Base-by-base conservation (phyloP, 2,113 vertebrate genomes). In the Electrona antarctica region DNA sequence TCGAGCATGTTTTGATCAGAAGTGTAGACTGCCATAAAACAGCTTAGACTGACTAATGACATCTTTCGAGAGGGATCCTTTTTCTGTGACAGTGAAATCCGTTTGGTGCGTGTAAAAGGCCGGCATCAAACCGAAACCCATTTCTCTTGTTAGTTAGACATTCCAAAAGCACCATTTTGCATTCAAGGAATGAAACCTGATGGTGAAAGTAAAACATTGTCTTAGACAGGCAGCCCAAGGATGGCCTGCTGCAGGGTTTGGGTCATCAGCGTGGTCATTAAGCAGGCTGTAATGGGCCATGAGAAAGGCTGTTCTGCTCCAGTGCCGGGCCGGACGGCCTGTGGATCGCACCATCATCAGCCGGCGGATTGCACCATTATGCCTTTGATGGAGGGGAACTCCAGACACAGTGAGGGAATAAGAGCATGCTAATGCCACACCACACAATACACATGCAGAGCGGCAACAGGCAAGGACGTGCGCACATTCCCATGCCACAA, bases 211-310 rank as follows among this genome's bases (percentile, higher is more conserved):
- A 56, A 82, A 73, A 80, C 80, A 82, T 84, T 88, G 58, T 88
- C 89, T 89, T 85, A 79, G 87, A 82, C 80, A 74, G 86, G 78
- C 69, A 78, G 57, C 64, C 61, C 69, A 69, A 81, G 75, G 78
- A 85, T 80, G 82, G 80, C 77, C 83, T 72, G 77, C 69, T 67
- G 77, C 64, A 78, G 71, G 70, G 84, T 84, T 83, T 75, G 74
- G 89, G 81, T 89, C 86, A 87, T 91, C 78, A 92, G 77, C 66
- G 81, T 83, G 81, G 86, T 88, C 89, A 88, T 93, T 92, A 92
- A 86, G 83, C 67, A 78, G 78, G 62, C 86, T 67, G 80, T 92
- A 93, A 93, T 92, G 90, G 89, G 83, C 89, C 90, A 83, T 88
- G 84, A 90, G 88, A 80, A 84, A 83, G 83, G 70, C 85, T 81